These are phyloP conservation scores for Spilosoma lubricipeda DNA, from an alignment of 2,888 invertebrate species.

Conservation along the genomic window DNA sequence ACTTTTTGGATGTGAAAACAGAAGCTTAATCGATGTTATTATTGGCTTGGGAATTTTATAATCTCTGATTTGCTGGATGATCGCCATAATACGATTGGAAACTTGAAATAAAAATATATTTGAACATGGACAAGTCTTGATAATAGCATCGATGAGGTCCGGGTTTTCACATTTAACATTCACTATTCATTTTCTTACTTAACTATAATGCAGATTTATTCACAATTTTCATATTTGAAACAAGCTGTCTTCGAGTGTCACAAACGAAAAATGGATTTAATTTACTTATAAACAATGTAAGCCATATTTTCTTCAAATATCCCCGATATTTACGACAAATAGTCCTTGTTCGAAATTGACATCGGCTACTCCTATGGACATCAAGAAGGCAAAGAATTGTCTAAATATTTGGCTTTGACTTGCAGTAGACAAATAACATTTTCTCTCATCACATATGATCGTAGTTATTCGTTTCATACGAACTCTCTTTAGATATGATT, in stretches of 20 bases:
- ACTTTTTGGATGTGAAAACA: not conserved
- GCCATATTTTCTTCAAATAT: not conserved
- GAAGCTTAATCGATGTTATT: not conserved
- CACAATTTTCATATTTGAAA: not conserved
- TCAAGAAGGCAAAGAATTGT: conserved; percentile 1
- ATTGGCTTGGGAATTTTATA: too few species aligned
- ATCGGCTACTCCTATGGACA: conserved; percentile 17
- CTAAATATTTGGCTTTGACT: conserved; percentile 24
- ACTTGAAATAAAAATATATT: not conserved
- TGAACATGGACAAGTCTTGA: not conserved
- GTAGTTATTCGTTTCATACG: conserved; percentile 34
- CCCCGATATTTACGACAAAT: not conserved
- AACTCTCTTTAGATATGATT: conserved; percentile 36
- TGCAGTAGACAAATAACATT: conserved; percentile 33
- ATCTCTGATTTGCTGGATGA: not conserved
- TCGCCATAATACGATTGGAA: not conserved
- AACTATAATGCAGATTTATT: not conserved
- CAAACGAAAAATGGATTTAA: conserved; percentile 1
- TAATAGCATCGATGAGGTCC: not conserved
- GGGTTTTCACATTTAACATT: not conserved
- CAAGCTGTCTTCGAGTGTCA: not conserved
- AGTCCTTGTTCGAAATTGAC: conserved; percentile 34
- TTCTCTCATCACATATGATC: conserved; percentile 30
- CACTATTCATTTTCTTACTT: not conserved
- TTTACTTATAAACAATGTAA: not conserved